Conservation (phyloP, 2,113 vertebrate genomes). For the Anser cygnoides region DNA sequence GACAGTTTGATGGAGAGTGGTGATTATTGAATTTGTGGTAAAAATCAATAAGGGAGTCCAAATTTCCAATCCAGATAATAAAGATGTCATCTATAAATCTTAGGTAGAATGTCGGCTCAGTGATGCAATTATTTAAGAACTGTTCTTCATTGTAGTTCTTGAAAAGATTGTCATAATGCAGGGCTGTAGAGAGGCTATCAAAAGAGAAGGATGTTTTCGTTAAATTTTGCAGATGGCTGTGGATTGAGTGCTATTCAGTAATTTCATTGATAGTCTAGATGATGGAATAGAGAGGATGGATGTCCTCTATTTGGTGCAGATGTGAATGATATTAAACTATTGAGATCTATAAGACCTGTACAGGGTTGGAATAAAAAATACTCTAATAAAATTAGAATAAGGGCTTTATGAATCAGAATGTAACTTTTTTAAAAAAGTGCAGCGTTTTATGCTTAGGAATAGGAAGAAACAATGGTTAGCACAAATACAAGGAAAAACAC, state of each 20-base stretch:
- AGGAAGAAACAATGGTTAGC: background rate
- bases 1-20: constrained; percentile 32
- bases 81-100: constrained; percentile 23
- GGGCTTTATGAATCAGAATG: background rate
- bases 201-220: background rate
- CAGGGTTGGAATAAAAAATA: background rate
- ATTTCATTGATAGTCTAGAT: background rate
- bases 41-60: constrained; percentile 45
- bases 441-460: background rate
- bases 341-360: background rate
- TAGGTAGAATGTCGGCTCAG: background rate
- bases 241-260: background rate
- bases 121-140: constrained; percentile 20
- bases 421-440: background rate
- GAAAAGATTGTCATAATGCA: background rate
- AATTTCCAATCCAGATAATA: constrained; percentile 17
- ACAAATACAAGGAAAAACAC: background rate
- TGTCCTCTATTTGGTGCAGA: background rate
- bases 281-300: background rate
- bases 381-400: background rate
- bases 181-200: background rate
- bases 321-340: background rate
- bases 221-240: background rate
- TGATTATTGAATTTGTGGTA: constrained; percentile 36
- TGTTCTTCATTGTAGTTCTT: background rate